Evolutionary conservation across 2,113 vertebrate species (phyloP).

Genomic region (Neofelis nebulosa): DNA sequence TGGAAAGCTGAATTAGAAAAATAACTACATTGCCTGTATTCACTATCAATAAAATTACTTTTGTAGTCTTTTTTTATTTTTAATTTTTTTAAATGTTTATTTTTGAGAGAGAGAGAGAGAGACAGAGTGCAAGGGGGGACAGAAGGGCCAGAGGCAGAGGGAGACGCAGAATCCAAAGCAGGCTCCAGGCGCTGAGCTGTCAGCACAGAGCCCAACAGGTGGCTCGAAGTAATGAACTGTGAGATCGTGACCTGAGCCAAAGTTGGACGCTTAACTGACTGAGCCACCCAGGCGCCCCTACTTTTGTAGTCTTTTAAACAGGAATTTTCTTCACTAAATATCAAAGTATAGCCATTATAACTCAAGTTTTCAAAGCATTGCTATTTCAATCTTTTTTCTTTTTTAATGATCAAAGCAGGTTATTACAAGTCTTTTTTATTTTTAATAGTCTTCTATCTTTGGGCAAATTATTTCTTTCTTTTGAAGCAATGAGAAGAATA

Average conservation of each 20-base stretch:
- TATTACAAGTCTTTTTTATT: not conserved
- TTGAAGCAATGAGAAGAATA: not conserved
- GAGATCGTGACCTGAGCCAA: too few species aligned
- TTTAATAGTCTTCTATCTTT: not conserved
- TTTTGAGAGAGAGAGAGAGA: too few species aligned
- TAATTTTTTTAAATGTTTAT: too few species aligned
- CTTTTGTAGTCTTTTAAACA: not conserved
- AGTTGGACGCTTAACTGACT: too few species aligned
- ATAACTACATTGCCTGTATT: not conserved
- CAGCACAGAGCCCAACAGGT: too few species aligned
- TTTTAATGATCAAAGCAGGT: not conserved
- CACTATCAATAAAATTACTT: not conserved
- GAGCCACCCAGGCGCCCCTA: too few species aligned
- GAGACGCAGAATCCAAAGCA: too few species aligned
- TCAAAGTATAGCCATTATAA: not conserved
- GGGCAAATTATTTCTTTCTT: not conserved
- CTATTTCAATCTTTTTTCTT: not conserved
- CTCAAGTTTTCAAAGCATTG: not conserved
- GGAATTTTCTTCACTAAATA: not conserved
- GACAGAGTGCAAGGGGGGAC: too few species aligned
- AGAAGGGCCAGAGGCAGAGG: too few species aligned
- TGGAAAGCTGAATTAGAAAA: not conserved
- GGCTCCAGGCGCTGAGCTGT: too few species aligned
- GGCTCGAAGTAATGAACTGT: too few species aligned
- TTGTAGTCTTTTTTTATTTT: not conserved